phyloP scores from a whole-genome alignment of 2,797 vertebrate genomes.

The Psittacula derbiana region DNA sequence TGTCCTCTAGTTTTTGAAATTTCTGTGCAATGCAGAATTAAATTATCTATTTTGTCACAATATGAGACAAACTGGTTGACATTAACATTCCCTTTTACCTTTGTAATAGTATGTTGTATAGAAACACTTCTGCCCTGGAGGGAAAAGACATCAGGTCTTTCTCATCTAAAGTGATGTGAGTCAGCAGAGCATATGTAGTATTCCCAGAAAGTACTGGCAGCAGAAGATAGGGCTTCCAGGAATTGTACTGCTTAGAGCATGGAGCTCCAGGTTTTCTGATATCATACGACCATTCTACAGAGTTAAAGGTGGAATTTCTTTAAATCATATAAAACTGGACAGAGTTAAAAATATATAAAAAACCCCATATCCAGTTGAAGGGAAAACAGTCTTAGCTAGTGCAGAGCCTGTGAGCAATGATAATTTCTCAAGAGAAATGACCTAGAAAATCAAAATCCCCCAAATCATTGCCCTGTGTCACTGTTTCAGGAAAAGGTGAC shows the following conservation, averaged over 20 bases:
- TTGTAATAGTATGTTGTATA: neutral
- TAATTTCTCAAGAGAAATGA: neutral
- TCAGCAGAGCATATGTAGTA: neutral
- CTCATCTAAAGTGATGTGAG: neutral
- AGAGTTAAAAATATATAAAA: neutral
- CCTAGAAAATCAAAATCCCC: neutral
- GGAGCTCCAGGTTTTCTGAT: neutral
- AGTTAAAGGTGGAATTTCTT: neutral
- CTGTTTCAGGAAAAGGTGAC: neutral
- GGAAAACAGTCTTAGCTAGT: neutral
- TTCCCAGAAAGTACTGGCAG: conserved; percentile 17
- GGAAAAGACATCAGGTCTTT: neutral
- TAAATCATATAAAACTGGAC: neutral
- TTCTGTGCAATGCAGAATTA: neutral
- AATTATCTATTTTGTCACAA: neutral
- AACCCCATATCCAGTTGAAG: fast-evolving
- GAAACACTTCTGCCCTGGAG: neutral
- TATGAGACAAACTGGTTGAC: neutral
- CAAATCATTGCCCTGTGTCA: neutral
- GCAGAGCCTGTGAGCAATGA: neutral
- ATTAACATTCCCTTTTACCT: neutral
- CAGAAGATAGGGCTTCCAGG: neutral
- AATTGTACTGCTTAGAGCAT: neutral
- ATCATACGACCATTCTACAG: neutral
- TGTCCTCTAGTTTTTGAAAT: neutral